Evolutionary conservation across 2,888 invertebrate species (phyloP).

Genomic region (Drosophila paramelanica): DNA sequence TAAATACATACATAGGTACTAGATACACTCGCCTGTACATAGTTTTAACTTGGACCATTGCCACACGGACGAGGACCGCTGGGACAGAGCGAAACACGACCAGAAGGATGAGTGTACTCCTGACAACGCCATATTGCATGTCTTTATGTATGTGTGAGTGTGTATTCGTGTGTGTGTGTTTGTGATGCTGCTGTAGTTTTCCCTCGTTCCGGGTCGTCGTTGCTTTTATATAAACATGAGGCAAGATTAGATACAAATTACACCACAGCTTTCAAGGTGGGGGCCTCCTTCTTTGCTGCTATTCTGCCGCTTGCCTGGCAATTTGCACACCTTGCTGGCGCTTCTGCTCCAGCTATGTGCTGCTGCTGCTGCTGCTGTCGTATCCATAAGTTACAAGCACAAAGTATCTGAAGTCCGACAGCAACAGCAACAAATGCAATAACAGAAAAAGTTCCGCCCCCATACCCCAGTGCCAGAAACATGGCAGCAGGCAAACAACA

Average conservation of each 20-base stretch:
- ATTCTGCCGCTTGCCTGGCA: constrained; percentile 14
- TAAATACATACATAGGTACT: constrained; percentile 15
- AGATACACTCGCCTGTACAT: constrained; percentile 15
- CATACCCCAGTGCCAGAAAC: constrained; percentile 3
- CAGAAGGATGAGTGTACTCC: constrained; percentile 32
- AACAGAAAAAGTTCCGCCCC: constrained; percentile 68
- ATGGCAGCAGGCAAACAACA: constrained; percentile 13
- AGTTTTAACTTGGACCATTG: constrained; percentile 28
- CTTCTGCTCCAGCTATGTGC: constrained; percentile 20
- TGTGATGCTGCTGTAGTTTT: constrained; percentile 39
- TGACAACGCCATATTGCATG: constrained; percentile 73
- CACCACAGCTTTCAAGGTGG: constrained; percentile 77
- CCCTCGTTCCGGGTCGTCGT: constrained; percentile 47
- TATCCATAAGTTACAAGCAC: constrained; percentile 73
- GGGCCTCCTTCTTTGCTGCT: constrained; percentile 37
- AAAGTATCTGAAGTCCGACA: constrained; percentile 64
- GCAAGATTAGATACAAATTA: constrained; percentile 81
- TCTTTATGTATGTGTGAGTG: constrained; percentile 7
- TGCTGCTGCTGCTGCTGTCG: constrained; percentile 38
- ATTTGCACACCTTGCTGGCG: constrained; percentile 40
- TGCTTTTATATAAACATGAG: constrained; percentile 80
- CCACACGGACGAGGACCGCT: constrained; percentile 8
- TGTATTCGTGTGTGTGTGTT: background rate
- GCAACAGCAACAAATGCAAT: constrained; percentile 62
- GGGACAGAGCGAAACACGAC: constrained; percentile 8